Conservation (phyloP, 2,888 invertebrate species). For the Sisyra terminalis region DNA sequence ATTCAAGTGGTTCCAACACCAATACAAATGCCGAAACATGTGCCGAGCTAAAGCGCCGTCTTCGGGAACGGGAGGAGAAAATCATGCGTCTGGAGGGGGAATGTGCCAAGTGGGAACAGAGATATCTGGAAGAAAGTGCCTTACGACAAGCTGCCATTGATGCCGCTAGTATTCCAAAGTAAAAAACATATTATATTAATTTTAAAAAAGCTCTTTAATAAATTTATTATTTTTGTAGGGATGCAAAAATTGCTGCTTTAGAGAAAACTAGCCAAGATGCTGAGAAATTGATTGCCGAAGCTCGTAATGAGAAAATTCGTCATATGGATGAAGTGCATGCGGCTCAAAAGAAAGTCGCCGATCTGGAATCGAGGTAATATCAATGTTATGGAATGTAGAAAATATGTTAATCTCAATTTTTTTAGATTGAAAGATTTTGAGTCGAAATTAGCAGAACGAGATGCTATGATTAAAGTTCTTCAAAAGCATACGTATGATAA, state of each 20-base stretch:
- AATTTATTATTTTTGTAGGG: conserved; percentile 30
- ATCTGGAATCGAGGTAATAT: conserved; percentile 59
- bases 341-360: conserved; percentile 71
- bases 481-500: conserved; percentile 65
- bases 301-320: conserved; percentile 67
- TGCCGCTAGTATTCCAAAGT: conserved; percentile 61
- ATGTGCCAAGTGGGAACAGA: conserved; percentile 73
- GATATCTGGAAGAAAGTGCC: conserved; percentile 67
- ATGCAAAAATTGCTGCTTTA: conserved; percentile 69
- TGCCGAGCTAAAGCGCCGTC: conserved; percentile 41
- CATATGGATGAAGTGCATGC: conserved; percentile 82
- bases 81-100: conserved; percentile 62
- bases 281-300: conserved; percentile 72
- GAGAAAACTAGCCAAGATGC: conserved; percentile 72
- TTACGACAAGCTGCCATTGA: conserved; percentile 66
- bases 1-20: conserved; percentile 13
- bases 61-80: conserved; percentile 52
- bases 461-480: conserved; percentile 78
- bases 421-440: conserved; percentile 65
- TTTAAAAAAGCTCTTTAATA: too few relatives aligned
- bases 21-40: conserved; percentile 34
- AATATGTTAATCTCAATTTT: conserved; percentile 8
- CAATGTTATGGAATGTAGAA: too few relatives aligned
- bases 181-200: conserved; percentile 17
- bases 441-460: conserved; percentile 73